phyloP scores from a whole-genome alignment of 2,888 invertebrate genomes.

The Orchesellides sinensis region DNA sequence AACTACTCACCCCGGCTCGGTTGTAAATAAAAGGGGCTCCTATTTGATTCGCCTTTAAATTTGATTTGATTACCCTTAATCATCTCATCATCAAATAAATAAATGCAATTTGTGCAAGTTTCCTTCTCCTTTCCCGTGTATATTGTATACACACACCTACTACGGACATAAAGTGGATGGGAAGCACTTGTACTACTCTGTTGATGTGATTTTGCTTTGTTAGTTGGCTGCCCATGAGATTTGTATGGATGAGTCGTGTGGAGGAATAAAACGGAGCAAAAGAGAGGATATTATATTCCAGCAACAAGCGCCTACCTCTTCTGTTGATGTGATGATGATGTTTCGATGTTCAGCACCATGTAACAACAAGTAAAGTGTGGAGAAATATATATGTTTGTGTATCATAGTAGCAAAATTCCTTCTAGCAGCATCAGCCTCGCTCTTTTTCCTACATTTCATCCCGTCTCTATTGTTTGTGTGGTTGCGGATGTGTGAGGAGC shows the following conservation, averaged over 20 bases:
- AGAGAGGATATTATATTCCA: neutral
- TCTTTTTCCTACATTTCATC: no score
- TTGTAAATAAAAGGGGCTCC: neutral
- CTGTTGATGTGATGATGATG: slow-evolving; percentile 30
- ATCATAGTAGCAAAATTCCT: no score
- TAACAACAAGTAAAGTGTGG: no score
- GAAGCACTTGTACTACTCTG: neutral
- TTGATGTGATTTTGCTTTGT: slow-evolving; percentile 62
- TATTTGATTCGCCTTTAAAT: slow-evolving; percentile 46
- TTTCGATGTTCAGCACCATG: no score
- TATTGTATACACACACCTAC: neutral
- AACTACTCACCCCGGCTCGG: neutral
- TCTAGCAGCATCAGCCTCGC: neutral
- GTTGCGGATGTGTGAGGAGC: slow-evolving; percentile 42
- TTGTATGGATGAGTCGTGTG: slow-evolving; percentile 43
- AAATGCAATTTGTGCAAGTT: slow-evolving; percentile 67
- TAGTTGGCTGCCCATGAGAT: slow-evolving; percentile 62
- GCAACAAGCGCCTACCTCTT: slow-evolving; percentile 44
- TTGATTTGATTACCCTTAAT: slow-evolving; percentile 67
- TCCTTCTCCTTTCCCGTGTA: slow-evolving; percentile 47
- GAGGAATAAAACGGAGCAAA: slow-evolving; percentile 17
- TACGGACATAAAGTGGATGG: neutral
- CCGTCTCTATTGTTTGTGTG: slow-evolving; percentile 17
- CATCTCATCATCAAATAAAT: slow-evolving; percentile 66
- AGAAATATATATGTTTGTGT: no score